Base-by-base conservation (phyloP, 2,113 vertebrate genomes). In the Pseudonaja textilis region DNA sequence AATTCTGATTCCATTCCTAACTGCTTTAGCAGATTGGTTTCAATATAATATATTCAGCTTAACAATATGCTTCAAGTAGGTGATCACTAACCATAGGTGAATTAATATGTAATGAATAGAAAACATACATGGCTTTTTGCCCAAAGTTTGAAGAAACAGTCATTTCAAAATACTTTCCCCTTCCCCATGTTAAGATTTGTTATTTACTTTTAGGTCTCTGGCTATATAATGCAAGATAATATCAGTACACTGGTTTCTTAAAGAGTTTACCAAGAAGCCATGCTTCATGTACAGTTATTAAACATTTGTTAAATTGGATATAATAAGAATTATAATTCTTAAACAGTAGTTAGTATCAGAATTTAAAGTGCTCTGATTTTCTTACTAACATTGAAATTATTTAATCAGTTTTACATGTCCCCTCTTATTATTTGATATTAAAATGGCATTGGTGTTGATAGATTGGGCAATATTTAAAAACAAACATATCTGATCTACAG, bases 11-110 rank as follows among this genome's bases (percentile, higher is more conserved):
- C 93, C 59, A 93, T 94, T 96, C 95, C 26, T 50, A 92, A 88
- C 89, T 96, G 90, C 85, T 87, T 91, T 90, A 94, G 91, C n/a
- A 93, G 95, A 89, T 95, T 95, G 94, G 90, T 94, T 95, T 93
- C 81, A 90, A 45, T 91, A 59, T 42, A 93, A 16, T 96, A 95
- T 96, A 93, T 74, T 90, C 94, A 96, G 85, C 92, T 96, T 94
- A 90, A 10, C 29, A 92, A 91, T 89, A 92, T 85, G 54, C 89
- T 95, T 94, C 93, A 81, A 61, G 47, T 96, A 89, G 89, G 89
- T 94, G 54, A 89, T 25, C 42, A 90, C 91, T 95, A 95, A 93
- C 52, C 47, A 81, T 11, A 88, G 3, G 89, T 94, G 86, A 94
- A 94, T 89, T 92, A 87, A 74, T 92, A 18, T 93, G 50, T 90